Conservation (phyloP, 2,888 invertebrate genomes). For the Lycophotia porphyrea region DNA sequence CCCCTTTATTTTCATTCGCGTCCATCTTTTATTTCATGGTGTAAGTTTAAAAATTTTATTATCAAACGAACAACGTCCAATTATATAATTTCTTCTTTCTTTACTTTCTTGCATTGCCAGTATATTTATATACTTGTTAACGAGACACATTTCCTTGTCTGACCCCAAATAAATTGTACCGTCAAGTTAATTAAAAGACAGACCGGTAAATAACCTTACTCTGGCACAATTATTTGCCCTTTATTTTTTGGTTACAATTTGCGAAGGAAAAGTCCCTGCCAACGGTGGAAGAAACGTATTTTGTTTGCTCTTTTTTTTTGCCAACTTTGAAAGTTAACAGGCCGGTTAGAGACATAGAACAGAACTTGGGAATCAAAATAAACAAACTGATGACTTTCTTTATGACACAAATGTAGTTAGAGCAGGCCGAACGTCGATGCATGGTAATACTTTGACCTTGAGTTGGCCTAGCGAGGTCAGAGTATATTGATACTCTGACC, state of each 20-base stretch:
- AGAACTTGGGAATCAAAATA: not conserved
- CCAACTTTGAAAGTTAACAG: not conserved
- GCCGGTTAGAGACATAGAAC: too few relatives aligned
- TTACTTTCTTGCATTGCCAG: not conserved
- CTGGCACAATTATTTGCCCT: constrained; percentile 31
- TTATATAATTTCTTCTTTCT: not conserved
- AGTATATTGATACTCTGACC: too few relatives aligned
- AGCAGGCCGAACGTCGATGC: not conserved
- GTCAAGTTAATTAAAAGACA: constrained; percentile 49
- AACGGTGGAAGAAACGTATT: not conserved
- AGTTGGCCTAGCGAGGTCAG: not conserved
- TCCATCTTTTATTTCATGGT: not conserved
- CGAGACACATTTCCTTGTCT: constrained; percentile 23
- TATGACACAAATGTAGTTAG: not conserved
- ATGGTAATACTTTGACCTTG: not conserved
- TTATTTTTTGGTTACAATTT: constrained; percentile 32
- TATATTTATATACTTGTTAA: constrained; percentile 19
- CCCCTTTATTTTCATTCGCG: too few relatives aligned
- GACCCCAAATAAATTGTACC: constrained; percentile 46
- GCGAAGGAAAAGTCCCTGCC: not conserved
- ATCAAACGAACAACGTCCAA: not conserved
- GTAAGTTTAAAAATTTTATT: not conserved
- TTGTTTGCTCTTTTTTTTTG: not conserved
- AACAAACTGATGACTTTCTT: not conserved
- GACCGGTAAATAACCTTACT: constrained; percentile 41